phyloP scores from a whole-genome alignment of 1,140 invertebrate genomes.

The Eueides isabella region DNA sequence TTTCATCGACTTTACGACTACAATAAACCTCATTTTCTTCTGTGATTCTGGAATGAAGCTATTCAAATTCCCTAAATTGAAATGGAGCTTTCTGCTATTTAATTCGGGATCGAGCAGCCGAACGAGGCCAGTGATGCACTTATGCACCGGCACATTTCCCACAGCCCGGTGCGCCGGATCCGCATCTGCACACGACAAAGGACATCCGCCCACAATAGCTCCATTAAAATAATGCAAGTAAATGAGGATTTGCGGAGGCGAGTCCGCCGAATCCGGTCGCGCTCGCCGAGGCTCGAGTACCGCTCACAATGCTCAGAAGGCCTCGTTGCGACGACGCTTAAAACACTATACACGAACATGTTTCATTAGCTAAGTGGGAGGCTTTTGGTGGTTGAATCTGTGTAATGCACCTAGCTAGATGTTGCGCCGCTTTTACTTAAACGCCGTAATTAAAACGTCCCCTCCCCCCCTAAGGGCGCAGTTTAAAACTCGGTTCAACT shows the following conservation, averaged over 20 bases:
- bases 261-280: conserved; percentile 69
- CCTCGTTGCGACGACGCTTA: conserved; percentile 67
- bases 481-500: conserved; percentile 77
- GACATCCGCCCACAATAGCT: conserved; percentile 79
- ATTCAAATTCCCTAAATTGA: conserved; percentile 66
- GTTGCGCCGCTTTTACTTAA: conserved; percentile 79
- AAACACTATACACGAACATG: conserved; percentile 82
- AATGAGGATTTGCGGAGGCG: conserved; percentile 79
- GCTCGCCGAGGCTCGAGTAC: conserved; percentile 52
- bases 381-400: conserved; percentile 82
- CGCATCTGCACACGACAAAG: conserved; percentile 75
- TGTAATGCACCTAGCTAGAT: conserved; percentile 78
- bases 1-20: conserved; percentile 49
- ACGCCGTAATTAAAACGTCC: conserved; percentile 80
- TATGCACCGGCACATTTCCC: conserved; percentile 76
- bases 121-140: conserved; percentile 74
- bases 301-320: conserved; percentile 65
- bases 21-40: conserved; percentile 62
- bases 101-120: conserved; percentile 64
- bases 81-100: conserved; percentile 66
- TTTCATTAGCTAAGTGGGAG: conserved; percentile 84
- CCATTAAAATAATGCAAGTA: conserved; percentile 83
- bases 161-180: conserved; percentile 64
- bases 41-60: conserved; percentile 48
- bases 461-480: conserved; percentile 68